Evolutionary conservation across 2,797 vertebrate species (phyloP).

Genomic region (Rousettus madagascariensis): DNA sequence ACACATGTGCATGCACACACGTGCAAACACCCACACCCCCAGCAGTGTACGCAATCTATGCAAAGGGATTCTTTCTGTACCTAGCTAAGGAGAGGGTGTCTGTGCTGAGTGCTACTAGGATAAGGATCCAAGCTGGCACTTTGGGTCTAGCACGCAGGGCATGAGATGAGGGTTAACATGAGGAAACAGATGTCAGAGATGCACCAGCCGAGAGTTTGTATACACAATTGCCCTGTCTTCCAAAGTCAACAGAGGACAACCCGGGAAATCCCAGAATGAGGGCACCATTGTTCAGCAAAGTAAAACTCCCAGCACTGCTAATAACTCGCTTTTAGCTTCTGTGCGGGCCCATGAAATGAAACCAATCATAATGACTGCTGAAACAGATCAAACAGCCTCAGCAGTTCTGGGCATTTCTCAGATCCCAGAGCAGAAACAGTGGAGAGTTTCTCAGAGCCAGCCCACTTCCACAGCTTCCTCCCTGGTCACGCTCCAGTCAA

Average conservation of each 20-base stretch:
- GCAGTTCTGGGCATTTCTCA: not conserved
- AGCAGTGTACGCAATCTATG: slow-evolving; percentile 41
- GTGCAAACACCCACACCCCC: not conserved
- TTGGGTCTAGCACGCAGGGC: slow-evolving; percentile 55
- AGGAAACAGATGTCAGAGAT: slow-evolving; percentile 88
- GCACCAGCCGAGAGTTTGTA: slow-evolving; percentile 82
- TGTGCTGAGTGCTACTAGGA: not conserved
- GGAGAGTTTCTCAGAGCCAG: not conserved
- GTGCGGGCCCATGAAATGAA: not conserved
- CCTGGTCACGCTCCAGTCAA: not conserved
- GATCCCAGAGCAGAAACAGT: not conserved
- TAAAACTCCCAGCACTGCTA: slow-evolving; percentile 67
- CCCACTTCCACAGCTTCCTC: not conserved
- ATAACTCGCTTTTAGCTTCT: slow-evolving; percentile 45
- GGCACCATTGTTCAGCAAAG: slow-evolving; percentile 75
- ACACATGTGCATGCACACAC: not conserved
- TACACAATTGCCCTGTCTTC: slow-evolving; percentile 72
- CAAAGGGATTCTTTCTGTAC: slow-evolving; percentile 57
- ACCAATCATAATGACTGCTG: slow-evolving; percentile 51
- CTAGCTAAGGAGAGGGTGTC: not conserved
- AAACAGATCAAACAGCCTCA: slow-evolving; percentile 28
- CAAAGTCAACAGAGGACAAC: slow-evolving; percentile 85
- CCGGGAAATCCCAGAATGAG: slow-evolving; percentile 79
- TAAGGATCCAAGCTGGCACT: not conserved
- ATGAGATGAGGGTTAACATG: slow-evolving; percentile 75